Evolutionary conservation across 2,888 invertebrate genomes (phyloP).

Genomic region (Callimorpha dominula): DNA sequence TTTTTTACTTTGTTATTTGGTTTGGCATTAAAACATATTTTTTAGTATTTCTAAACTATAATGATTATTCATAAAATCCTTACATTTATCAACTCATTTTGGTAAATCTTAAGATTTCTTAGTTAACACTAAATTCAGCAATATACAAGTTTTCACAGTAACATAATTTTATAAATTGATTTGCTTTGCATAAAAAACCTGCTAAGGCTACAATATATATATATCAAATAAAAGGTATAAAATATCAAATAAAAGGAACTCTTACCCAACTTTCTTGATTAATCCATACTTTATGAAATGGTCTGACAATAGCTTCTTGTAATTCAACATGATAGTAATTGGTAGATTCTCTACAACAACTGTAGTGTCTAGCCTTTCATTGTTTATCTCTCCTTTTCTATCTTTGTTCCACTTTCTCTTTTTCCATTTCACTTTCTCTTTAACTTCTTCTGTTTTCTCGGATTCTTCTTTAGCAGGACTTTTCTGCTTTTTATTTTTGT

Average conservation of each 20-base stretch:
- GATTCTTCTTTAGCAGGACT: constrained; percentile 42
- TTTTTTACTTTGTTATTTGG: too few species aligned
- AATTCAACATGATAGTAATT: constrained; percentile 65
- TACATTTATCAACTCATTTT: too few species aligned
- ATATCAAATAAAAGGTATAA: too few species aligned
- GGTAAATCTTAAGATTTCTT: too few species aligned
- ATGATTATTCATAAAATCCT: too few species aligned
- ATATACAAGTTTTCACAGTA: too few species aligned
- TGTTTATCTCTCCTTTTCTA: constrained; percentile 59
- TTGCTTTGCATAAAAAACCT: too few species aligned
- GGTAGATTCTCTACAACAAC: constrained; percentile 76
- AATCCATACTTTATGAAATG: constrained; percentile 71
- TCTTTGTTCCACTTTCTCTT: constrained; percentile 79
- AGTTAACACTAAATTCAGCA: too few species aligned
- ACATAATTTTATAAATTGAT: too few species aligned
- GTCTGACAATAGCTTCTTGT: constrained; percentile 69
- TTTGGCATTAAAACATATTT: too few species aligned
- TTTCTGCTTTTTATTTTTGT: constrained; percentile 56
- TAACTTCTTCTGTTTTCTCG: constrained; percentile 57
- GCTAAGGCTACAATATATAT: too few species aligned
- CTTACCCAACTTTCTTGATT: constrained; percentile 74
- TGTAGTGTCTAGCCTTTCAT: constrained; percentile 51
- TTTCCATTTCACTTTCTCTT: constrained; percentile 74
- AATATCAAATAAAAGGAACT: not conserved
- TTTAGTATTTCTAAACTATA: too few species aligned